phyloP scores from a whole-genome alignment of 37 sponge, comb jelly and placozoan species.

The Crambe crambe region DNA sequence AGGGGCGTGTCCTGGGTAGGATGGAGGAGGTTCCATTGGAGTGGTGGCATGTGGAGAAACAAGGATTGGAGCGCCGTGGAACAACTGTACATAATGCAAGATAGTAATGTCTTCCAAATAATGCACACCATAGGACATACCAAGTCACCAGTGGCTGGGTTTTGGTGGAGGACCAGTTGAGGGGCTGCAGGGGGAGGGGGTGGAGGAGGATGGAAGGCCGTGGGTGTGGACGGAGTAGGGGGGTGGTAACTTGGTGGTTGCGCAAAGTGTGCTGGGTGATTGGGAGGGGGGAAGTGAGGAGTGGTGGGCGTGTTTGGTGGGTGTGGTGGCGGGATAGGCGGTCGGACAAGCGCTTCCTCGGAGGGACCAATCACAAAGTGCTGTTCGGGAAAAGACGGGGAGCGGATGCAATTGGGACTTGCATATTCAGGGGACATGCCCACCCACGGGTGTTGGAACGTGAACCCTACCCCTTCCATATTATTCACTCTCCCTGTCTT shows the following conservation, averaged over 20 bases:
- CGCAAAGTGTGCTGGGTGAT: neutral
- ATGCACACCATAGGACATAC: conserved; percentile 3
- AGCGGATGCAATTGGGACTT: neutral
- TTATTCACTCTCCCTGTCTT: neutral
- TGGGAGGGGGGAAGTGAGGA: conserved; percentile 4
- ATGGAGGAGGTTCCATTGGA: conserved; percentile 10
- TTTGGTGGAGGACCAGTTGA: neutral
- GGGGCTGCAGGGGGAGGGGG: neutral
- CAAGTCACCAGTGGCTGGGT: neutral
- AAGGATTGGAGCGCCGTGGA: neutral
- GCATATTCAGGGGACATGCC: neutral
- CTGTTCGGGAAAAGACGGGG: neutral
- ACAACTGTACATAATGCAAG: neutral
- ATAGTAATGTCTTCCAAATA: neutral
- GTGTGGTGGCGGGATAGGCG: neutral
- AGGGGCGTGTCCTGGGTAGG: conserved; percentile 15
- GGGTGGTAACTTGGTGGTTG: conserved; percentile 5
- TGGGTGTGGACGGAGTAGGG: neutral
- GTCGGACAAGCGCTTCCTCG: neutral
- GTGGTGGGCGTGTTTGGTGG: conserved; percentile 5
- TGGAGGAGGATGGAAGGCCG: neutral
- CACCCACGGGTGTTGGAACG: neutral
- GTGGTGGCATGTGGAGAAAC: conserved; percentile 8
- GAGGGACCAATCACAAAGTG: neutral
- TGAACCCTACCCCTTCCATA: neutral